Base-by-base conservation (phyloP, 2,797 vertebrate species). In the Synanceia verrucosa region DNA sequence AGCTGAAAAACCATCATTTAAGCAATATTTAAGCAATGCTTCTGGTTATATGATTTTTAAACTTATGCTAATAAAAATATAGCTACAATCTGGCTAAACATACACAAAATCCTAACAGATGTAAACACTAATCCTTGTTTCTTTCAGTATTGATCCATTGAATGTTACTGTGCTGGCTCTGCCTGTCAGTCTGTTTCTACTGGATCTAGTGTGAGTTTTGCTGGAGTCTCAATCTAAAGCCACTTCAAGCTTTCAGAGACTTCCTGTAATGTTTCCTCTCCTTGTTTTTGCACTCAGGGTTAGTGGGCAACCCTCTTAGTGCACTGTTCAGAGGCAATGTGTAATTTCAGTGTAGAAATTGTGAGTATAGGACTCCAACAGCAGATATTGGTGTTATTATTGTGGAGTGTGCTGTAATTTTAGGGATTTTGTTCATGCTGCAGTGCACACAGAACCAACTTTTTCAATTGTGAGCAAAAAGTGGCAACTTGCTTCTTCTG, bases 381-480 rank as follows among this genome's bases (percentile, higher is more conserved):
- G 33, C 28, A 56, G 52, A 41, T 43, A n/a, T 56, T 37, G 19
- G 33, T 63, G 33, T 50, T 48, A n/a, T 60, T 26, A 12, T 9
- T 33, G 28, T 21, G 12, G 28, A 53, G 31, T 23, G 36, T 1
- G 2, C 18, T 9, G 44, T 41, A 60, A 19, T 70, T 70, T 26
- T 12, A 13, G 31, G 31, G 24, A 12, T 39, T 43, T 41, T 19
- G 26, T 41, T 55, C 28, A 10, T 10, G 47, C 53, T 47, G 39
- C 39, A 10, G 6, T 39, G 26, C 41, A 48, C 64, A 51, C n/a
- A 5, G 3, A 52, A 52, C 33, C 50, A 62, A 31, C 52, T 53
- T 66, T 57, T 73, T 39, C 36, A 51, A 57, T 14, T 48, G 55
- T 53, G 48, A 48, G 39, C 52, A 69, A 18, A 9, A 19, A 64